A percentile compares a stretch with the other conserved stretches of the same genome.
phyloP scores from a whole-genome alignment of 2,888 invertebrate genomes.

The Flexamia atlantica region DNA sequence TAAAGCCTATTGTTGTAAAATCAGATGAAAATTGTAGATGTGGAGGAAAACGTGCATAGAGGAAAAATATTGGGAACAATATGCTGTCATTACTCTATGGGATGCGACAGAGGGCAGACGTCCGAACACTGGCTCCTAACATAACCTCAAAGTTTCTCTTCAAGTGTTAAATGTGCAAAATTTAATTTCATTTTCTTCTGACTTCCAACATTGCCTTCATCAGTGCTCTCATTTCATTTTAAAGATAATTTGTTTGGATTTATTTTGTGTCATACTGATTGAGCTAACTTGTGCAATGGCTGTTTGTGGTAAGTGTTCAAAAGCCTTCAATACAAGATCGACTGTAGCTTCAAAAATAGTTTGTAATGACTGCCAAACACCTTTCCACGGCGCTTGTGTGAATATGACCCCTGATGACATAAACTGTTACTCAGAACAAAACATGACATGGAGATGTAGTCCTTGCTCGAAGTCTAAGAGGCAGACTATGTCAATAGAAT shows the following conservation, averaged over 20 bases:
- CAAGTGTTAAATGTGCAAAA: background rate
- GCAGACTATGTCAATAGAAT: conserved; percentile 20
- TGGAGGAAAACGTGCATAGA: too few relatives aligned
- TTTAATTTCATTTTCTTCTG: background rate
- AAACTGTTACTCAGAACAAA: background rate
- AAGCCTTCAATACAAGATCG: background rate
- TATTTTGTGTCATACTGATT: background rate
- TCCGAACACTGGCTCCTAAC: background rate
- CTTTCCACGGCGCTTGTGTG: conserved; percentile 28
- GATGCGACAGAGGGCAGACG: background rate
- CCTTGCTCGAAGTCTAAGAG: background rate
- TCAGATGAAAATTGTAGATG: too few relatives aligned
- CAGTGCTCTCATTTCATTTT: background rate
- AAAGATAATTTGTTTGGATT: background rate
- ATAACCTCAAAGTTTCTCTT: background rate
- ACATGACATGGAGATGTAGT: conserved; percentile 19
- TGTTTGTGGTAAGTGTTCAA: background rate
- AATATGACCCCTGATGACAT: conserved; percentile 25
- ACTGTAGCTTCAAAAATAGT: background rate
- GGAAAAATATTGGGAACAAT: too few relatives aligned
- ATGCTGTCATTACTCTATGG: too few relatives aligned
- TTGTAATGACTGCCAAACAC: conserved; percentile 1
- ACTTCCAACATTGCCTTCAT: background rate
- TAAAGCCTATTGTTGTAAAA: too few relatives aligned
- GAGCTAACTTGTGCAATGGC: background rate